Percentiles rank a stretch among this genome's conserved stretches.
Conservation (phyloP, 2,888 invertebrate species). For the Ichneumoninae sp. region DNA sequence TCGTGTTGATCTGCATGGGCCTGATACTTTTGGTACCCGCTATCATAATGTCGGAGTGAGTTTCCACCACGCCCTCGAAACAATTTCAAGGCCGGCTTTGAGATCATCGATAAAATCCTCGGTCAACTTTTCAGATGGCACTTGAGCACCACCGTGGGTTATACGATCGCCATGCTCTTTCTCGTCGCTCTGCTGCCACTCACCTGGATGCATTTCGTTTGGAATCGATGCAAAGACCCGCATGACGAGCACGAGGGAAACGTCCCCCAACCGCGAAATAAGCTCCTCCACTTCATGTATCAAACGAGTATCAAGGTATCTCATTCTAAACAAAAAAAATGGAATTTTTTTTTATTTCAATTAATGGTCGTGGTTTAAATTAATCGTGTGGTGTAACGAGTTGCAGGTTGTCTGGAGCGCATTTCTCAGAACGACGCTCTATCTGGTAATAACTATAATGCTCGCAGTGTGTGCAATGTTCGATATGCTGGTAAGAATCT, state of each 20-base stretch:
- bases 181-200: constrained; percentile 87
- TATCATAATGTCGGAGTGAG: constrained; percentile 86
- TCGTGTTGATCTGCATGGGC: constrained; percentile 86
- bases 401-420: constrained; percentile 87
- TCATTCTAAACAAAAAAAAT: background rate
- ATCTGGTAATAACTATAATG: constrained; percentile 88
- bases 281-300: constrained; percentile 86
- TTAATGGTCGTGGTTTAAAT: background rate
- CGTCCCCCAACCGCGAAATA: constrained; percentile 86
- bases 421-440: constrained; percentile 88
- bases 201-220: constrained; percentile 91
- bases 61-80: constrained; percentile 49
- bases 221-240: constrained; percentile 86
- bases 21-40: constrained; percentile 87
- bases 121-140: constrained; percentile 78
- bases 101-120: background rate
- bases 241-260: constrained; percentile 84
- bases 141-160: constrained; percentile 85
- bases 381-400: background rate
- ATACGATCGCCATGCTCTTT: constrained; percentile 84
- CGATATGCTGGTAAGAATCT: constrained; percentile 85
- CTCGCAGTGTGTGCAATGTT: constrained; percentile 88
- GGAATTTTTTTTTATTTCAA: background rate
- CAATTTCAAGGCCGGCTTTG: background rate
- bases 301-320: constrained; percentile 84